Base-by-base conservation (phyloP, 2,888 invertebrate species). In the Mimas tiliae region DNA sequence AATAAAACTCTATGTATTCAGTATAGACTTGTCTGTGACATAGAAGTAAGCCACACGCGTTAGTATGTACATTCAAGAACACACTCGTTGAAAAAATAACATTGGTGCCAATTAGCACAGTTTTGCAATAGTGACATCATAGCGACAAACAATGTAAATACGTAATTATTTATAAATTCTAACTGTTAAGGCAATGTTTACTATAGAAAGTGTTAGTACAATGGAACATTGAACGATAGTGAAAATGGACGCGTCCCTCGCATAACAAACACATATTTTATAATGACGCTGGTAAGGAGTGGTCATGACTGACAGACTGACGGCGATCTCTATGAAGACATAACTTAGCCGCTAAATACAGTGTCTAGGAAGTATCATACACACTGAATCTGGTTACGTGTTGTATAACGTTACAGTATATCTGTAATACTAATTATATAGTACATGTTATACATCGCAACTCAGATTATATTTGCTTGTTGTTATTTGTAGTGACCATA, bases 221-320 rank as follows among this genome's bases (percentile, higher is more conserved):
- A 88, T 89, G 81, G 81, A 76, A 84, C 87, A 85, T 85, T 87
- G 85, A 91, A 90, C 83, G 93, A 93, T 89, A 93, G 93, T 92
- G 93, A 93, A 93, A 93, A 87, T 83, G 74, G 70, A 67, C 50
- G 70, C 78, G 81, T 67, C 69, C 67, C 65, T 63, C 76, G 92
- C 84, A 92, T 92, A 87, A 70, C 76, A 88, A 91, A 74, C 73
- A 76, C 75, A 68, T 74, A 77, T 79, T 80, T 82, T 74, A 76
- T 80, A 75, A 72, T 79, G 63, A 66, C n/a, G 42, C 63, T 47
- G 52, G 53, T 34, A 51, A 64, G 63, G 63, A 38, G 58, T 58
- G 58, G 58, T 33, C 63, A 34, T 64, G 63, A 63, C 19, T 7
- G 63, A 64, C 63, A 45, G 63, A 51, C 19, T 8, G 63, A 64